Percentiles rank a stretch among this genome's conserved stretches.
Conservation (phyloP, 1,140 invertebrate species). For the Metopolophium dirhodum region DNA sequence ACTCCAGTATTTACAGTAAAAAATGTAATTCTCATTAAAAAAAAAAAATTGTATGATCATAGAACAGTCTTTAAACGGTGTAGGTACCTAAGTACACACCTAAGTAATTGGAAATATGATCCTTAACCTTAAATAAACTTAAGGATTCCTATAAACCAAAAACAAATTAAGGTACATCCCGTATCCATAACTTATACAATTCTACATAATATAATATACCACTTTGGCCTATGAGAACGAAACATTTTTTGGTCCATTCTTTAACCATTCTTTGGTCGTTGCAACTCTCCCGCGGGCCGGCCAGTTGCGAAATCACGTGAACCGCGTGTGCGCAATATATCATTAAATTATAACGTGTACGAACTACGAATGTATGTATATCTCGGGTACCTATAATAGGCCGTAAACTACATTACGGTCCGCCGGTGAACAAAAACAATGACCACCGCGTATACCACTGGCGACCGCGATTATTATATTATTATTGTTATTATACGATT, state of each 20-base stretch:
- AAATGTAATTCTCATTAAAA: too few species aligned
- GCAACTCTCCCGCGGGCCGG: neutral
- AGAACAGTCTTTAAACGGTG: too few species aligned
- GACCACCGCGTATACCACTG: neutral
- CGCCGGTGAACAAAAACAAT: conserved; percentile 53
- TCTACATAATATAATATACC: neutral
- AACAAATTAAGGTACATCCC: too few species aligned
- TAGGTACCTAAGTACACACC: too few species aligned
- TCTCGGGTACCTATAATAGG: neutral
- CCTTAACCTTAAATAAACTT: too few species aligned
- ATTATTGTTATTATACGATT: neutral
- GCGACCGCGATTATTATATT: neutral
- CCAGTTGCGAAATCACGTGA: neutral
- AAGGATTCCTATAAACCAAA: too few species aligned
- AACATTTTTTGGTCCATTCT: neutral
- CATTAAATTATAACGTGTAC: neutral
- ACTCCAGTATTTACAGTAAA: too few species aligned
- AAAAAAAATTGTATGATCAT: too few species aligned
- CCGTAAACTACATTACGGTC: neutral
- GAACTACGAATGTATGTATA: neutral
- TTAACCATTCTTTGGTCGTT: too few species aligned
- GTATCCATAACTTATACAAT: too few species aligned
- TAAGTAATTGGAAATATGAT: too few species aligned
- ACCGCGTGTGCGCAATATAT: too few species aligned
- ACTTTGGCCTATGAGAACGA: neutral